These are phyloP conservation scores for Rousettus madagascariensis DNA, from an alignment of 2,797 vertebrate genomes.

Conservation along the genomic window DNA sequence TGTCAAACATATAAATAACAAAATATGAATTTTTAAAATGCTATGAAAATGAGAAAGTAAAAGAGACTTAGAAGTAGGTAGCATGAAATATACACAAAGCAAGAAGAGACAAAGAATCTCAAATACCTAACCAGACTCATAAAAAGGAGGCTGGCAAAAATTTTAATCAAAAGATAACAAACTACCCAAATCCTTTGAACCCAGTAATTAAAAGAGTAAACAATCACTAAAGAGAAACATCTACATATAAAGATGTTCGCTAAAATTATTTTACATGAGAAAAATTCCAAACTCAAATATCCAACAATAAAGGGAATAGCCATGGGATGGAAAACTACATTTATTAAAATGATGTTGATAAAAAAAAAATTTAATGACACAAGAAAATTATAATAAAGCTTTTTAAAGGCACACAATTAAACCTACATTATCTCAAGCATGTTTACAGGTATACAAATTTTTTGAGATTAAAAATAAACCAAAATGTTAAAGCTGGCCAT, in stretches of 20 bases:
- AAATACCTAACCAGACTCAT: not conserved
- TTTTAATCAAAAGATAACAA: not conserved
- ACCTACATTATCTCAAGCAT: not conserved
- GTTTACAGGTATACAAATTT: not conserved
- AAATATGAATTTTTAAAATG: not conserved
- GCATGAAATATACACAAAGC: not conserved
- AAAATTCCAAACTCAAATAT: constrained; percentile 36
- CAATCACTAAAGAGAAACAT: not conserved
- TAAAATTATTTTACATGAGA: constrained; percentile 11
- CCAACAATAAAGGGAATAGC: not conserved
- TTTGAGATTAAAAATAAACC: constrained; percentile 45
- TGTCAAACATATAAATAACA: not conserved
- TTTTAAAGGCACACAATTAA: constrained; percentile 12
- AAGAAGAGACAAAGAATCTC: not conserved
- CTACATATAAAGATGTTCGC: not conserved
- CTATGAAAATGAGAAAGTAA: constrained; percentile 31
- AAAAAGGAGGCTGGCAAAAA: not conserved
- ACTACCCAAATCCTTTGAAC: constrained; percentile 7
- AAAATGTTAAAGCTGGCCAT: constrained; percentile 4
- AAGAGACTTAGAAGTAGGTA: not conserved
- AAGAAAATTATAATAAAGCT: not conserved
- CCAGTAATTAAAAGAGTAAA: constrained; percentile 37
- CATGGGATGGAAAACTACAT: not conserved
- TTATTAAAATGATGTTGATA: constrained; percentile 10
- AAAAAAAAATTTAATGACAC: not conserved